phyloP scores from a whole-genome alignment of 2,113 vertebrate genomes.

The Cyphomyrus discorhynchus region DNA sequence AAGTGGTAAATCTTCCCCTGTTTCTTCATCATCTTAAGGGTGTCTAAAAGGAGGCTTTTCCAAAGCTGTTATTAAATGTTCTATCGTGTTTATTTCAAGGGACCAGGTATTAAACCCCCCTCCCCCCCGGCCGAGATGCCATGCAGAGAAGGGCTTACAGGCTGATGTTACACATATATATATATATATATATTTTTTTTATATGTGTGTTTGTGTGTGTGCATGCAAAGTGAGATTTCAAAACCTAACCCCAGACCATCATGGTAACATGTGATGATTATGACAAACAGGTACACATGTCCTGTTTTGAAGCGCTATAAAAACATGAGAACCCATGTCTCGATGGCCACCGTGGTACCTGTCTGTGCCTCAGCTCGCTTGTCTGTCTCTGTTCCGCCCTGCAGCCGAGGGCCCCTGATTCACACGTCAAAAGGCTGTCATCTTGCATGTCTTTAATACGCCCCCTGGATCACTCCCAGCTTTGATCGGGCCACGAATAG shows the following conservation, averaged over 20 bases:
- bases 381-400: neutral
- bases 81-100: neutral
- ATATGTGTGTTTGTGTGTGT: neutral
- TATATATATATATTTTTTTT: neutral
- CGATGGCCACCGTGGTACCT: neutral
- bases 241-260: neutral
- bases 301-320: neutral
- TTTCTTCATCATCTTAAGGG: neutral
- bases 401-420: neutral
- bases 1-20: neutral
- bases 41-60: neutral
- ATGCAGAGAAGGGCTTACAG: neutral
- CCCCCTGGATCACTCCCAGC: neutral
- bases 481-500: neutral
- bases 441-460: neutral
- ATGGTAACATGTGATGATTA: neutral
- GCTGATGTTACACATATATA: neutral
- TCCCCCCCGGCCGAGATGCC: neutral
- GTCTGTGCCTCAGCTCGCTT: neutral
- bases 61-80: neutral
- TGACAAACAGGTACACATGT: slow-evolving; percentile 1
- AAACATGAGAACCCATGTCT: neutral
- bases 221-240: neutral
- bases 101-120: neutral
- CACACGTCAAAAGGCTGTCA: neutral